phyloP scores from a whole-genome alignment of 2,113 vertebrate species.

The Cichladusa arquata region DNA sequence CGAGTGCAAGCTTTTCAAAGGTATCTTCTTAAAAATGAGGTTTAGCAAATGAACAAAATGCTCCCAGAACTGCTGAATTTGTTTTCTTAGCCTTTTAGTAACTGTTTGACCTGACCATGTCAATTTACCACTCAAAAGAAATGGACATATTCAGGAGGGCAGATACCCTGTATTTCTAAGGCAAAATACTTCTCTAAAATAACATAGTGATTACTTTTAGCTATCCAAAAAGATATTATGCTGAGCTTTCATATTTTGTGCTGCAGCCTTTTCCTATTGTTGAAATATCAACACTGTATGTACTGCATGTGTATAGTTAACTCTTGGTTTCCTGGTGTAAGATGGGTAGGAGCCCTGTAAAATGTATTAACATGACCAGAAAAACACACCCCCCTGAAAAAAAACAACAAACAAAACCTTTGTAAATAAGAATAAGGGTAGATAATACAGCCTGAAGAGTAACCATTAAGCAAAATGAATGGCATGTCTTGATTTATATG shows the following conservation, averaged over 20 bases:
- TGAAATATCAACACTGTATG: background rate
- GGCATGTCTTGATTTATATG: background rate
- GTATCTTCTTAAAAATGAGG: background rate
- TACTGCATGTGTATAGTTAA: background rate
- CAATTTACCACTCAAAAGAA: background rate
- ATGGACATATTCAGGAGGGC: background rate
- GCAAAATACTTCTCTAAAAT: background rate
- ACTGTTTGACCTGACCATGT: background rate
- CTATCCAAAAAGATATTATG: background rate
- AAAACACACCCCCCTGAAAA: rapidly evolving
- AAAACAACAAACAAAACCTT: background rate
- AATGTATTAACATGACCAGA: background rate
- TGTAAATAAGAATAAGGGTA: background rate
- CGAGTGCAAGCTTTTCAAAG: background rate
- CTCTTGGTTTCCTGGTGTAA: background rate
- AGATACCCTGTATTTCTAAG: background rate
- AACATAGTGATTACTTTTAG: background rate
- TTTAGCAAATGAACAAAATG: background rate
- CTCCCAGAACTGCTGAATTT: background rate
- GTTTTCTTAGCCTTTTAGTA: background rate
- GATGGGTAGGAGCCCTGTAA: background rate
- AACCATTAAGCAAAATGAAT: background rate
- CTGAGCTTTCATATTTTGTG: background rate
- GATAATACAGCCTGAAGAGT: background rate
- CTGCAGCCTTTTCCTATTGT: background rate